Evolutionary conservation across 2,888 invertebrate species (phyloP).

Genomic region (Aspidapion aeneum): DNA sequence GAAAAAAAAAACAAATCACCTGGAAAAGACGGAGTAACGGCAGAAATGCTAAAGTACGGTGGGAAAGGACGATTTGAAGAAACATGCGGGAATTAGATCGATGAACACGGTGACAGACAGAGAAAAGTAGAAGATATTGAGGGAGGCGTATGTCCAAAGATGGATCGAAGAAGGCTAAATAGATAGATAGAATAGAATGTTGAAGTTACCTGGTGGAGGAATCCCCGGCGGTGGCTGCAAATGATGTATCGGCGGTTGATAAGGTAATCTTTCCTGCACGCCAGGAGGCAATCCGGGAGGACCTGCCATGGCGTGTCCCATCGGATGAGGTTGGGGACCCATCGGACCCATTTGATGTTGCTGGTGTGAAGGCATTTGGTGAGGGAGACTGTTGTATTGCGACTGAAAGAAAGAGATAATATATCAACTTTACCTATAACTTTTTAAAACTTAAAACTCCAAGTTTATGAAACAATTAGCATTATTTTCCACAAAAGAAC

Average conservation of each 20-base stretch:
- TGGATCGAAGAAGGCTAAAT: no score
- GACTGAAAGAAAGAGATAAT: background rate
- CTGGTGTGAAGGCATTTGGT: background rate
- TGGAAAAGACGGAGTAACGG: no score
- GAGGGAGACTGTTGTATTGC: background rate
- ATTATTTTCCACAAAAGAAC: no score
- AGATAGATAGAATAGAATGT: no score
- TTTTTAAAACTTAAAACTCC: background rate
- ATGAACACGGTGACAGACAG: no score
- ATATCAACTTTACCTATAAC: background rate
- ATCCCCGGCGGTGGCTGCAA: background rate
- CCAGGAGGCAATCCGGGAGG: slow-evolving; percentile 11
- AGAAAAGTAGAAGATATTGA: no score
- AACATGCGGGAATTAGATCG: no score
- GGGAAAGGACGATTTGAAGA: no score
- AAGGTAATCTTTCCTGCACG: slow-evolving; percentile 18
- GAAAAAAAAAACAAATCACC: no score
- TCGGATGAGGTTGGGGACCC: slow-evolving; percentile 9
- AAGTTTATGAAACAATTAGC: no score
- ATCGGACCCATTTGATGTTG: slow-evolving; percentile 6
- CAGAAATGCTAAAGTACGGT: no score
- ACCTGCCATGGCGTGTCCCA: slow-evolving; percentile 10
- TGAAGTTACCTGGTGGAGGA: background rate
- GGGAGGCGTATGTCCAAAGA: no score
- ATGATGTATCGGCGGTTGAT: slow-evolving; percentile 2